Evolutionary conservation across 2,113 vertebrate genomes (phyloP), one percentile per base, ranked within the genome.

Genomic region (Anseranas semipalmata): DNA sequence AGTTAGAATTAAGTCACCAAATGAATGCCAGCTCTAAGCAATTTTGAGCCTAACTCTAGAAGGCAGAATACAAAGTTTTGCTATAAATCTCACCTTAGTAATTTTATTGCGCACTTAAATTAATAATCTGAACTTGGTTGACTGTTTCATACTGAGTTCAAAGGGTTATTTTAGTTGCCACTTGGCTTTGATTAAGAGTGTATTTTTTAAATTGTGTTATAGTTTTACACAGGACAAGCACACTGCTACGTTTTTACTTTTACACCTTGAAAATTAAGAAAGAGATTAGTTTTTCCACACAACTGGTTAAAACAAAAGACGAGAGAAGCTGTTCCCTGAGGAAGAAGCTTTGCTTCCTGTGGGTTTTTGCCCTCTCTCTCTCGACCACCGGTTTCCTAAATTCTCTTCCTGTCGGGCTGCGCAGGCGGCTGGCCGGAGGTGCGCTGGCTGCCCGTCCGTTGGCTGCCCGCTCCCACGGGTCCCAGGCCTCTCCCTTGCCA

Each of bases 1-100:
- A 93, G 60, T 85, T 90, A 94, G 84, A 75, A 68, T 63, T 35
- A 70, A 94, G 58, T 85, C 89, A 94, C 63, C n/a, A 91, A 85
- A 75, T 33, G 45, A 91, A 53, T 62, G 55, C 50, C 81, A 93
- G 48, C 43, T 70, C 87, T 81, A 90, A 90, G 48, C n/a, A 63
- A 70, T 87, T n/a, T 78, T 50, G 22, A 85, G 45, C 60, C 78
- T 35, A 74, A 48, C 43, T 73, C 77, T 37, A 18, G 24, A 53
- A 91, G 77, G 84, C 5, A 9, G 68, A 85, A 70, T 6, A 53
- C n/a, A 52, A 82, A 91, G 45, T 85, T 91, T 82, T 85, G 46
- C 37, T 91, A 7, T 62, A 37, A 76, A 75, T 60, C 20, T 95
- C 66, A 79, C 14, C 45, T 27, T 7, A 5, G 1, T 43, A 30